These are phyloP conservation scores for Epizoanthus fatuus DNA, from an alignment of 92 coral and sea anemone genomes.

Conservation along the genomic window DNA sequence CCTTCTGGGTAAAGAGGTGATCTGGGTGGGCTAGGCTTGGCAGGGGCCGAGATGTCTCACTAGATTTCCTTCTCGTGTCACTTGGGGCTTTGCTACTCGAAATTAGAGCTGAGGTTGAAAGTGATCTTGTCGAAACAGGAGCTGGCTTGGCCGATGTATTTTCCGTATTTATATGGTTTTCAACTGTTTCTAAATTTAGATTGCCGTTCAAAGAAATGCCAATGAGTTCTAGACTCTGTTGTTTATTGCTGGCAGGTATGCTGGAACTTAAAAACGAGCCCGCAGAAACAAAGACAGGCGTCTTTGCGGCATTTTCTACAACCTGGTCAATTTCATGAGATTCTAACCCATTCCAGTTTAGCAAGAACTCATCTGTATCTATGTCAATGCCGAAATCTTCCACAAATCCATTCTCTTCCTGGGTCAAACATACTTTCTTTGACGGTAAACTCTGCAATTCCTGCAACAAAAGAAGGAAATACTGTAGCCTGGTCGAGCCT, in stretches of 20 bases:
- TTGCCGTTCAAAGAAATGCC: conserved; percentile 17
- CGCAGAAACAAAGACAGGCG: conserved; percentile 33
- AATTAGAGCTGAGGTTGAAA: conserved; percentile 30
- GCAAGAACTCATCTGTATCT: conserved; percentile 24
- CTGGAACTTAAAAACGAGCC: conserved; percentile 36
- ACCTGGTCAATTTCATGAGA: conserved; percentile 45
- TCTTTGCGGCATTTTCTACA: conserved; percentile 32
- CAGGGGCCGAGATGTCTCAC: conserved; percentile 14
- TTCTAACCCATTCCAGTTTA: conserved; percentile 39
- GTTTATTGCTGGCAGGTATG: conserved; percentile 36
- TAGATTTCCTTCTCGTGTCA: conserved; percentile 35
- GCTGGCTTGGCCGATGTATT: conserved; percentile 13
- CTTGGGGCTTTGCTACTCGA: conserved; percentile 15
- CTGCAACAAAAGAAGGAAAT: not conserved
- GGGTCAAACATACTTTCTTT: conserved; percentile 26
- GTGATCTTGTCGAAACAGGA: conserved; percentile 15
- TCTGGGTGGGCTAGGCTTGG: no score
- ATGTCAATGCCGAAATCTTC: conserved; percentile 45
- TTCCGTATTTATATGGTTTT: not conserved
- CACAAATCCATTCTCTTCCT: conserved; percentile 32
- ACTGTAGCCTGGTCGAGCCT: no score
- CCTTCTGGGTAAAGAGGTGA: no score
- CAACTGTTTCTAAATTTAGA: conserved; percentile 2
- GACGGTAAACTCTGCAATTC: conserved; percentile 20
- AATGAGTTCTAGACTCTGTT: conserved; percentile 24